Percentiles rank a stretch among this genome's conserved stretches.
Conservation (phyloP, 2,113 vertebrate genomes). For the Xenus cinereus region DNA sequence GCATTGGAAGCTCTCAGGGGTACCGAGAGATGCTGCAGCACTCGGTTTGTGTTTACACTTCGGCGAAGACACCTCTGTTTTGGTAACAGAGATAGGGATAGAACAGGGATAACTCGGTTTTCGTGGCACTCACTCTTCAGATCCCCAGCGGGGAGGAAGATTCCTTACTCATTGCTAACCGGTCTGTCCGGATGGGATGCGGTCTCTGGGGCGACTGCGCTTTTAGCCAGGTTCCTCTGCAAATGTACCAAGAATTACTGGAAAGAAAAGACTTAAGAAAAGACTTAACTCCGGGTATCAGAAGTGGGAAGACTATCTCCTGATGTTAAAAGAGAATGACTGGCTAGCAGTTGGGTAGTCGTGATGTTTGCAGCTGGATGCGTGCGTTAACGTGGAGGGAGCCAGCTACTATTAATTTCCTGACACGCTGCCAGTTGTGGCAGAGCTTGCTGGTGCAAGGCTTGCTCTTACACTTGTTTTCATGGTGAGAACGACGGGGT, state of each 20-base stretch:
- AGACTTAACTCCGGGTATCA: background rate
- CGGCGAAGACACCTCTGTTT: background rate
- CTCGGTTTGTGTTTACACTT: background rate
- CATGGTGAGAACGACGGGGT: background rate
- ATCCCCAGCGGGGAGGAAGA: background rate
- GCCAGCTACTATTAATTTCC: background rate
- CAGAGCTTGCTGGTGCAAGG: background rate
- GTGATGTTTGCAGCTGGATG: accelerated
- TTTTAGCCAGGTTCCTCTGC: background rate
- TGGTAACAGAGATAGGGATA: background rate
- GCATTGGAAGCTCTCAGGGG: background rate
- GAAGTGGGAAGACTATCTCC: background rate
- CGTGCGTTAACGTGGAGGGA: background rate
- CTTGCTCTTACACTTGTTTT: background rate
- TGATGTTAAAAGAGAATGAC: background rate
- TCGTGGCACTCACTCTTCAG: background rate
- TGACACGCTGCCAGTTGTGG: background rate
- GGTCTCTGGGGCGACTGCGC: accelerated
- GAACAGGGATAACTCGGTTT: background rate
- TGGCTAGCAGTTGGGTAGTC: background rate
- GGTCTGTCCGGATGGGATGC: background rate
- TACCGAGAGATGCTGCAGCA: background rate
- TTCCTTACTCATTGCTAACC: background rate
- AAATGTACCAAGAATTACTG: background rate
- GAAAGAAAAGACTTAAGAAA: background rate